These are phyloP conservation scores for Bedellia somnulentella DNA, from an alignment of 2,888 invertebrate species.

Conservation along the genomic window DNA sequence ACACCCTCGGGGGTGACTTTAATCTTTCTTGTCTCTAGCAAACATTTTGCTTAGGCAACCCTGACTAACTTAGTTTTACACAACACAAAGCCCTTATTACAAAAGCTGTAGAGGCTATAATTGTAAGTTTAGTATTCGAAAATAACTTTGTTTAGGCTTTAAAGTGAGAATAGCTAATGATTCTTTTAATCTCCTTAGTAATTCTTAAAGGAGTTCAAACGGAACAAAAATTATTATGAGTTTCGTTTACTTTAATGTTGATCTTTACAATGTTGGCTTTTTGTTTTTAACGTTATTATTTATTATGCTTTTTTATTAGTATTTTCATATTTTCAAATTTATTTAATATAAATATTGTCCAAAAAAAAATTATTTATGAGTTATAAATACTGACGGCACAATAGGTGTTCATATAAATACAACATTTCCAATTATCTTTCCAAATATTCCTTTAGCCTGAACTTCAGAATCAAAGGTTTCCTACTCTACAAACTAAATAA, in stretches of 20 bases:
- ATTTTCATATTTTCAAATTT: no score
- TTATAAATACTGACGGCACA: no score
- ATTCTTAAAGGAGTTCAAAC: slow-evolving; percentile 46
- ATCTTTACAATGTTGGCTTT: no score
- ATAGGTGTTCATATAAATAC: no score
- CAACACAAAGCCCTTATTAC: neutral
- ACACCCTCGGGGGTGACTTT: slow-evolving; percentile 34
- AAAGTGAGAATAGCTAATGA: slow-evolving; percentile 51
- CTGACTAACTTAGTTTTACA: neutral
- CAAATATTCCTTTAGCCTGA: no score
- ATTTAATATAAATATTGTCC: no score
- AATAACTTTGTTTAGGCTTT: slow-evolving; percentile 10
- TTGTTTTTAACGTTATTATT: no score
- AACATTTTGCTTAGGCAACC: slow-evolving; percentile 9
- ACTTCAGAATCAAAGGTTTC: no score
- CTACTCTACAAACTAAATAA: no score
- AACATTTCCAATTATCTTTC: no score
- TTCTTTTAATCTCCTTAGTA: slow-evolving; percentile 50
- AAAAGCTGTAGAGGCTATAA: neutral
- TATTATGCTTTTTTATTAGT: no score
- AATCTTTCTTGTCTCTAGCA: slow-evolving; percentile 41
- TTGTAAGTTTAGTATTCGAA: neutral
- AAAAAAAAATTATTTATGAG: no score
- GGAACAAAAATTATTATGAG: slow-evolving; percentile 16
- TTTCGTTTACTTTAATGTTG: neutral